Conservation (phyloP, 2,113 vertebrate genomes). For the Xenopus laevis region DNA sequence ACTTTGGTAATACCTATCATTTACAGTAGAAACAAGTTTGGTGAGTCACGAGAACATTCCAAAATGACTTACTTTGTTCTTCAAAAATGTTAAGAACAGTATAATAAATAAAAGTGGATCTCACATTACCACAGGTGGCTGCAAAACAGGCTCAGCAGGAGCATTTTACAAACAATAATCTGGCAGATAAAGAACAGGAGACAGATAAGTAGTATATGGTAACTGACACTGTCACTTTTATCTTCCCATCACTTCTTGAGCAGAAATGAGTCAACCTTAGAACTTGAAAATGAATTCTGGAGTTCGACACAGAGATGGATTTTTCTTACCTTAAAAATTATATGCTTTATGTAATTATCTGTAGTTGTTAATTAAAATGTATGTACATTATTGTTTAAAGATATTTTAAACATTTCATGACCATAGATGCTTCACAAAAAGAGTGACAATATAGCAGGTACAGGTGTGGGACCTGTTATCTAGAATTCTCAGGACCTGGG, state of each 20-base stretch:
- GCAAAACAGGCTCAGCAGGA: constrained; percentile 34
- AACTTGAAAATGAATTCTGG: no score
- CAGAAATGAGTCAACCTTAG: not conserved
- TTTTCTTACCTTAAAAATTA: no score
- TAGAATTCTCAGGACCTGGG: no score
- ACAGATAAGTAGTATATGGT: constrained; percentile 35
- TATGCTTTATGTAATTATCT: no score
- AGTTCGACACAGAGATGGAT: not conserved
- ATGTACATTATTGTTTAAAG: no score
- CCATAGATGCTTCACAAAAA: no score
- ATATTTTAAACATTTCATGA: no score
- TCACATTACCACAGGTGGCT: constrained; percentile 40
- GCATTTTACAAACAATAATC: constrained; percentile 26
- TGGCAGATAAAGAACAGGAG: constrained; percentile 24
- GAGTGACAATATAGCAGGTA: no score
- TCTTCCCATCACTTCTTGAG: constrained; percentile 21
- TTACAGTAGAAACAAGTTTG: constrained; percentile 30
- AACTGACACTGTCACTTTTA: constrained; percentile 19
- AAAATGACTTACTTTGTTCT: constrained; percentile 37
- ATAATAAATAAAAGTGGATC: constrained; percentile 31
- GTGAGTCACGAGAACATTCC: constrained; percentile 31
- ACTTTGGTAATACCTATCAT: constrained; percentile 17
- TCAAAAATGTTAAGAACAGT: constrained; percentile 23
- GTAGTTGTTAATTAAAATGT: no score
- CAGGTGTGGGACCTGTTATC: no score